These are phyloP conservation scores for Drosophila fungiperda DNA, from an alignment of 2,888 invertebrate genomes.

Conservation along the genomic window DNA sequence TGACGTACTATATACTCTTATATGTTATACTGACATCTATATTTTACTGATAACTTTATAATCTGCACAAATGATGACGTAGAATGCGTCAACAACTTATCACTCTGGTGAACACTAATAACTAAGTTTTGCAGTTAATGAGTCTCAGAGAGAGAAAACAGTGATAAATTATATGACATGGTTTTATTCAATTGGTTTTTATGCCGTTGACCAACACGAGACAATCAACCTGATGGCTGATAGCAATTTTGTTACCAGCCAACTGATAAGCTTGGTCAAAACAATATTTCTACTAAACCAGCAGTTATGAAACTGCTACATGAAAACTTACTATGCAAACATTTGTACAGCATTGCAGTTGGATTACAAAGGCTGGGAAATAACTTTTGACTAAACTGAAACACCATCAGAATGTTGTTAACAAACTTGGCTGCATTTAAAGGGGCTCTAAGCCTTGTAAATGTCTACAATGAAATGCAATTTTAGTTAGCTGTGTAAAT, in stretches of 20 bases:
- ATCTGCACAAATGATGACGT: conserved; percentile 50
- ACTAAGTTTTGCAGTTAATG: too few species aligned
- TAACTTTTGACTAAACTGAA: neutral
- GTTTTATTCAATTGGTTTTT: conserved; percentile 56
- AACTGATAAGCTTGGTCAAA: conserved; percentile 19
- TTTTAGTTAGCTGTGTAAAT: neutral
- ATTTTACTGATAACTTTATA: conserved; percentile 20
- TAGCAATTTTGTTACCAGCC: conserved; percentile 20
- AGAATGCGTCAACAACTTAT: conserved; percentile 57
- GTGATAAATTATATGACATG: conserved; percentile 57
- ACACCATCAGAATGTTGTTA: neutral
- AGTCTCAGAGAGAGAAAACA: neutral
- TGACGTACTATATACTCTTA: conserved; percentile 4
- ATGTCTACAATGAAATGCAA: neutral
- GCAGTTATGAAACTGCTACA: conserved; percentile 12
- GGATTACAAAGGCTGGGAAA: neutral
- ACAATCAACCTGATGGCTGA: conserved; percentile 15
- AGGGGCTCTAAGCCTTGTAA: neutral
- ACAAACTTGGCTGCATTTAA: neutral
- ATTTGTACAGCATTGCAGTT: conserved; percentile 5
- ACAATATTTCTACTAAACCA: conserved; percentile 2
- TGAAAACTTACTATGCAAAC: neutral
- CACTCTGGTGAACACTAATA: conserved; percentile 13
- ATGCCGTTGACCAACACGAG: conserved; percentile 15
- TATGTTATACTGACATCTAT: neutral